Percentiles rank a stretch among this genome's conserved stretches.
phyloP scores from a whole-genome alignment of 2,797 vertebrate genomes.

The Todus mexicanus region DNA sequence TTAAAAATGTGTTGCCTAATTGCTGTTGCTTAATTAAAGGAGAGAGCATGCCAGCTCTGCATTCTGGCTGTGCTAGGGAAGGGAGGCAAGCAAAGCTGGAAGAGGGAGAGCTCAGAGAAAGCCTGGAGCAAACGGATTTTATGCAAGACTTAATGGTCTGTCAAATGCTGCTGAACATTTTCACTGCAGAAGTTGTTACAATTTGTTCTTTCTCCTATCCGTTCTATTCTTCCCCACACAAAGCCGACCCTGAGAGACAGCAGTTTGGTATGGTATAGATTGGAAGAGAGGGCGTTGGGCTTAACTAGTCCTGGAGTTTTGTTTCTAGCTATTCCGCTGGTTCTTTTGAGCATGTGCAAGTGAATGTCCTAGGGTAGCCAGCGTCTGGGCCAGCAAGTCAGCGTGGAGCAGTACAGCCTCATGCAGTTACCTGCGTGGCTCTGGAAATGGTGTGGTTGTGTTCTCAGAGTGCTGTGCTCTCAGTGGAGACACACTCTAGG shows the following conservation, averaged over 20 bases:
- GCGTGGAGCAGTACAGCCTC: neutral
- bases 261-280: neutral
- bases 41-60: neutral
- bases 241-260: neutral
- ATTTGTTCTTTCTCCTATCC: neutral
- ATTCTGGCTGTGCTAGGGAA: neutral
- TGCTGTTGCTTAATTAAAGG: conserved; percentile 33
- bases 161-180: neutral
- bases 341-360: neutral
- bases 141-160: neutral
- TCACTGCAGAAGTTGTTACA: neutral
- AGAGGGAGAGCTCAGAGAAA: neutral
- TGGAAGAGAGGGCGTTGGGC: neutral
- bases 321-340: neutral
- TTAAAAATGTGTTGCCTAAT: conserved; percentile 43
- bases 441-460: neutral
- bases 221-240: neutral
- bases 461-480: neutral
- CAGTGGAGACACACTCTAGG: neutral
- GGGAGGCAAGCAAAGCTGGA: neutral
- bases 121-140: neutral
- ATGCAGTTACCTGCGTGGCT: neutral
- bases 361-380: neutral
- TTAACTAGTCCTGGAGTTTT: neutral
- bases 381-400: neutral